Base-by-base conservation (phyloP, 2,797 vertebrate species). In the Crossoptilon crossoptilon region DNA sequence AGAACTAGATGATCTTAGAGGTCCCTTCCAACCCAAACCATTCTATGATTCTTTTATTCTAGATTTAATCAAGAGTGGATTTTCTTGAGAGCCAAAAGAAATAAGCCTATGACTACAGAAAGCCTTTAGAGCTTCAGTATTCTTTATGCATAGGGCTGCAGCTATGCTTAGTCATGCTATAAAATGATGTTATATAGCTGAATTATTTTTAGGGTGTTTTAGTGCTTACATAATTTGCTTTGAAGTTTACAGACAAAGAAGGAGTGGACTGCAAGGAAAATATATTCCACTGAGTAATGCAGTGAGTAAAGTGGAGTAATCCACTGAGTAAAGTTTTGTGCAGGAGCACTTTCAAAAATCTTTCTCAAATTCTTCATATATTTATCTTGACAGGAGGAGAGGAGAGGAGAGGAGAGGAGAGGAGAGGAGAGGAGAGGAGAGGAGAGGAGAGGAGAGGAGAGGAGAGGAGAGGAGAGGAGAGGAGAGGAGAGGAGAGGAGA, bases 121-220 rank as follows among this genome's bases (percentile, higher is more conserved):
- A 73, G 7, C 14, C 16, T 0, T 0, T 43, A 35, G 7, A 68
- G 26, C 0, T 1, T 1, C 43, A 0, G 0, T 2, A 7, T 18
- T 31, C 21, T 5, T 29, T 46, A 48, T 74, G 49, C 39, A 70
- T 10, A 23, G 19, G 21, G 18, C 62, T 63, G 24, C 62, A 78
- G 29, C 21, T 37, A 10, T 6, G 0, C 33, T 46, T 58, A 87
- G 55, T 56, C 18, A 56, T 13, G 31, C 49, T 35, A 48, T 6
- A 66, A 37, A 62, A 33, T 24, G 58, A 55, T 3, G 29, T 81
- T 91, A 87, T 71, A 21, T 31, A 29, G 22, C n/a, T 48, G 68
- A 91, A 64, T 5, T 48, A 43, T 31, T n/a, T 31, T 4, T 39
- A 26, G 23, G 39, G n/a, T 27, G 35, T 24, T 72, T 90, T 72